phyloP scores from a whole-genome alignment of 2,113 vertebrate genomes.

The Spizaetus ornatus region DNA sequence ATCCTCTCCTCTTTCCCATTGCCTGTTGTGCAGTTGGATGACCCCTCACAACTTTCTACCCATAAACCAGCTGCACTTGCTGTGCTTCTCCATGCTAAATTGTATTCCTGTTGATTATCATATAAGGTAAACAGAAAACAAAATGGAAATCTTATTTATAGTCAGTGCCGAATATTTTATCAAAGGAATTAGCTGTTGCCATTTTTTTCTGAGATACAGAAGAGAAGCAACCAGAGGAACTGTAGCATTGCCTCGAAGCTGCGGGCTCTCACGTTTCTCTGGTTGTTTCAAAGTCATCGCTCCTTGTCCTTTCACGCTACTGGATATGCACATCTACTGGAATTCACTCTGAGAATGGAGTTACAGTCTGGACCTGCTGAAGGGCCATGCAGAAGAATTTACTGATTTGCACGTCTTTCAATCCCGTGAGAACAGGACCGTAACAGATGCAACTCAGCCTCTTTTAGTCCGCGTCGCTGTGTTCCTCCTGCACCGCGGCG shows the following conservation, averaged over 20 bases:
- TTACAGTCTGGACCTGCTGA: background rate
- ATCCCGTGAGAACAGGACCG: background rate
- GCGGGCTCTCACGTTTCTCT: background rate
- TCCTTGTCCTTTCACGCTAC: background rate
- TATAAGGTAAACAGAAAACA: background rate
- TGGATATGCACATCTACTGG: background rate
- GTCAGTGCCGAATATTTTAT: background rate
- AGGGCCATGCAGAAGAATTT: background rate
- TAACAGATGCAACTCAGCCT: background rate
- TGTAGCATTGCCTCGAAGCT: background rate
- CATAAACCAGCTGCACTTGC: background rate
- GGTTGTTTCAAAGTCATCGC: background rate
- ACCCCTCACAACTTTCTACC: background rate
- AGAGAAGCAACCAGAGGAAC: background rate
- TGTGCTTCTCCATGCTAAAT: background rate
- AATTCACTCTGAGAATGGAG: background rate
- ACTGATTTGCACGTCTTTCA: background rate
- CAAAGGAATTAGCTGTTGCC: background rate
- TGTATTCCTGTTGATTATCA: background rate
- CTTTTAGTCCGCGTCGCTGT: background rate
- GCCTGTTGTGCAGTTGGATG: background rate
- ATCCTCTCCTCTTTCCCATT: background rate
- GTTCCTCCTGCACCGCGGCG: background rate
- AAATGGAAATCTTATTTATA: background rate
- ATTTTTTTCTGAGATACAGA: background rate